phyloP scores from a whole-genome alignment of 2,113 vertebrate genomes.

The Coturnix japonica region DNA sequence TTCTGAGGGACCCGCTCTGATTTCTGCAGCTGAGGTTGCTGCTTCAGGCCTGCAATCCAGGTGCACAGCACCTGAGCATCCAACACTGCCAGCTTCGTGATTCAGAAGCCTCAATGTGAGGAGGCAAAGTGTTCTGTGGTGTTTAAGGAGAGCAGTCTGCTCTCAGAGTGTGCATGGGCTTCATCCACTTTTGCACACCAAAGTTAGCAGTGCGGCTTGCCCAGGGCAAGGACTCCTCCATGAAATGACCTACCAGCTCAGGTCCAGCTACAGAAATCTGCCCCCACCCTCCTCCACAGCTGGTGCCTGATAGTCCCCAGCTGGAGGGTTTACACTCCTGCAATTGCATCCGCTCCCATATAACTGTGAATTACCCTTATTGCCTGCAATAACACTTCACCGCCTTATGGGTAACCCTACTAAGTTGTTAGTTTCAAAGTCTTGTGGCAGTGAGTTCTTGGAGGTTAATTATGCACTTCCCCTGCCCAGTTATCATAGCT shows the following conservation, averaged over 20 bases:
- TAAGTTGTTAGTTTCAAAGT: neutral
- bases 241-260: neutral
- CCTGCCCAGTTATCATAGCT: neutral
- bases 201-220: neutral
- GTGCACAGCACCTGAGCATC: neutral
- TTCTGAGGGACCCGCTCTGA: neutral
- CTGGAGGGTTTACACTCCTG: neutral
- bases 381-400: conserved; percentile 26
- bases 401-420: neutral
- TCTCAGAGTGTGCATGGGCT: neutral
- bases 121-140: neutral
- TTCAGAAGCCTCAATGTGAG: neutral
- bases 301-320: accelerated
- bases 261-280: neutral
- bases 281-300: accelerated
- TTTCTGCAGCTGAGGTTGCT: neutral
- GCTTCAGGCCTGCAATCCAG: neutral
- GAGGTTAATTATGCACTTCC: neutral
- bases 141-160: neutral
- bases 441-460: neutral
- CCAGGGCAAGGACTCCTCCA: neutral
- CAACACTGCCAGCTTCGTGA: neutral
- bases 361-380: neutral
- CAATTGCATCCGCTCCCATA: neutral
- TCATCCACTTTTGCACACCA: neutral